Base-by-base conservation (phyloP, 37 sponge, comb jelly and placozoan species). In the Ephydatia muelleri region DNA sequence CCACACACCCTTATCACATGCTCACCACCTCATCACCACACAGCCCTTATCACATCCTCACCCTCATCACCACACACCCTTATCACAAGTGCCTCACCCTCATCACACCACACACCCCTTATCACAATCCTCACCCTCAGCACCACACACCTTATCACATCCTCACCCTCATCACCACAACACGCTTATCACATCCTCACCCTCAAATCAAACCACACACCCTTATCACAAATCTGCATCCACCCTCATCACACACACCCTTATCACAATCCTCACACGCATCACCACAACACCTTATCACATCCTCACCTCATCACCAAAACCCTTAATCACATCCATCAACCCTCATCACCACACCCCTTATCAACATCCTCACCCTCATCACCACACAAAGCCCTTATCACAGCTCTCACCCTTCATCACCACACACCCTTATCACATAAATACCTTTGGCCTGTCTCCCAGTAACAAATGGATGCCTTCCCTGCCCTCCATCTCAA, bases 391-490 rank as follows among this genome's bases (percentile, higher is more conserved):
- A 3, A 26, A 14, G 14, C 33, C 28, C 14, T 19, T 31, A 38
- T 27, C 76, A 33, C n/a, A n/a, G n/a, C n/a, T n/a, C n/a, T n/a
- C n/a, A n/a, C n/a, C n/a, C n/a, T 5, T 65, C 80, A 29, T 16
- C 64, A 11, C 73, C 36, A 1, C 14, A 0, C 67, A 1, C 35
- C 68, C 80, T 8, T 16, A 43, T 29, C 33, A 14, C 67, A 28
- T 65, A 36, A 29, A 25, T 21, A 34, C 84, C 43, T 77, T 29
- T 14, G 23, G 13, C 36, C 49, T 9, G 2, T 33, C 36, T 70
- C 70, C 65, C 22, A 77, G 90, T 91, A 22, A 88, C 94, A 19
- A 94, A 94, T 84, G 94, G 94, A 13, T 27, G 35, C 38, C 91
- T 94, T 9, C 90, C 88, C 57, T 90, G 94, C 57, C 87, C 80